phyloP scores from a whole-genome alignment of 2,888 invertebrate species.

The Thumatha senex region DNA sequence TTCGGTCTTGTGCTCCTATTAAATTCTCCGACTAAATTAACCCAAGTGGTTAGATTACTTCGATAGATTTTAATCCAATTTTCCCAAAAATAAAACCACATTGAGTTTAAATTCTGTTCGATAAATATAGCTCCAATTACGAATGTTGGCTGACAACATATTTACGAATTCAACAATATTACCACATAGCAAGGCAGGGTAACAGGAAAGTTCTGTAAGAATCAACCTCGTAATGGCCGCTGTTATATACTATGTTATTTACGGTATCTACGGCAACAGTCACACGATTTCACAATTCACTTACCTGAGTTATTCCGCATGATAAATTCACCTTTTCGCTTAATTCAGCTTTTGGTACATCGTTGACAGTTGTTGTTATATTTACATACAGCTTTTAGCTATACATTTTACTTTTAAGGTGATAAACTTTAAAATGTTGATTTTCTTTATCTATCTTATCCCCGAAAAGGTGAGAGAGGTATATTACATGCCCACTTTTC shows the following conservation, averaged over 20 bases:
- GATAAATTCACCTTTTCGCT: conserved; percentile 14
- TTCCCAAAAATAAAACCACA: no score
- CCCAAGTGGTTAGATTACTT: no score
- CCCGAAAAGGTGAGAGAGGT: no score
- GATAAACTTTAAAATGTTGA: no score
- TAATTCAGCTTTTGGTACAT: conserved; percentile 8
- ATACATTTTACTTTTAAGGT: no score
- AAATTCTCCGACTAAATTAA: no score
- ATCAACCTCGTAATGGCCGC: conserved; percentile 6
- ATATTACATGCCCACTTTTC: no score
- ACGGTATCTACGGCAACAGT: conserved; percentile 6
- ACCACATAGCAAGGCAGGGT: conserved; percentile 4
- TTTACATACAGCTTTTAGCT: not conserved
- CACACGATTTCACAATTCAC: conserved; percentile 19
- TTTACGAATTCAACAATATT: not conserved
- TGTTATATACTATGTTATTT: conserved; percentile 4
- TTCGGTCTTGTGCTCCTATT: no score
- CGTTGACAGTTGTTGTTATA: conserved; percentile 2
- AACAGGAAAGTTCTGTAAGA: conserved; percentile 17
- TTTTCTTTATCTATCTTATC: no score
- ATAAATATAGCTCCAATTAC: no score
- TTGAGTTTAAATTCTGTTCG: no score
- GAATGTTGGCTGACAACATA: not conserved
- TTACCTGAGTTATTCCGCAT: conserved; percentile 17
- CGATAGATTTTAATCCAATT: no score